Evolutionary conservation across 1,140 invertebrate genomes (phyloP), one percentile per base, ranked within the genome.

Genomic region (Agrypnia vestita): DNA sequence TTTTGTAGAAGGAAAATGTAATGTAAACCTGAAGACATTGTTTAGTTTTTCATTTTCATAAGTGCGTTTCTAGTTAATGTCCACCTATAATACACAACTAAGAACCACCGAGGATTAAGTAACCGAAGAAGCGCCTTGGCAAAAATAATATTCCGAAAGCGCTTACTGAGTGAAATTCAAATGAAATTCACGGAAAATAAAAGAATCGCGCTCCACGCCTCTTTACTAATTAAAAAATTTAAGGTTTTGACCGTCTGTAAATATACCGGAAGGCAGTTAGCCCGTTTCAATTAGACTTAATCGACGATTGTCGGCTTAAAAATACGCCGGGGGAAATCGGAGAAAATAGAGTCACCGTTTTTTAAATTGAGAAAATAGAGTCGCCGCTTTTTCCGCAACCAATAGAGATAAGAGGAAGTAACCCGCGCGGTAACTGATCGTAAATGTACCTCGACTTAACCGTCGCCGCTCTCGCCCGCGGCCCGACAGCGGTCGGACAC

Each of bases 381-480:
- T 62, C 74, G 13, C 74, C 74, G 56, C 44, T 62, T 76, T 77
- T 78, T 69, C 47, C 76, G 76, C 62, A 78, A 55, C 61, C 62
- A 78, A 78, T 78, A 67, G 61, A 78, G 76, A 62, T 69, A 78
- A 67, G 74, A 43, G 74, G 21, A 62, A 73, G 74, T 61, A 62
- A 35, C 47, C 62, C 49, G 62, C 47, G 76, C 47, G 61, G 76
- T 67, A 78, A 78, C 76, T 67, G 76, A 59, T 78, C 76, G 77
- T 78, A 78, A 78, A 78, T 78, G 77, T 78, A 78, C 77, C 77
- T 78, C 53, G 44, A 12, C 62, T 78, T 78, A 78, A 69, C 56
- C 64, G 64, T 73, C 75, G 59, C 75, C 17, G 7, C 61, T 17
- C 21, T 35, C 43, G 43, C 19, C 10, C 4, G 47, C 19, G 17